Percentiles rank a stretch among this genome's conserved stretches.
Conservation (phyloP, 2,888 invertebrate species). For the Volucella inflata region DNA sequence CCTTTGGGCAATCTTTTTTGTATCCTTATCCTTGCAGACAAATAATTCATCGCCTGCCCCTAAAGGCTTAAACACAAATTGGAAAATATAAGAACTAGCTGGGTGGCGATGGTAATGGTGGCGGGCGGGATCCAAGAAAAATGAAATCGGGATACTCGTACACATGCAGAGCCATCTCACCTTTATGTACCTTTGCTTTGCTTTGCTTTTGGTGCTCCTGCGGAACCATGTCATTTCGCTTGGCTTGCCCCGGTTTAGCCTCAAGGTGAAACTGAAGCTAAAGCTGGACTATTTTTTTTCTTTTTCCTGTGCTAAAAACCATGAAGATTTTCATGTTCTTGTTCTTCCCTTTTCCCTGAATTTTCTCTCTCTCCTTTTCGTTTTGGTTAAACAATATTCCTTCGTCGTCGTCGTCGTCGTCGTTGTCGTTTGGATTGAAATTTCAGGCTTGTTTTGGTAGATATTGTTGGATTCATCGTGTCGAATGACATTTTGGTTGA, state of each 20-base stretch:
- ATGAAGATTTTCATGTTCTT: not conserved
- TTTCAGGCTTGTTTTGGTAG: constrained; percentile 36
- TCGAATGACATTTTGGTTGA: constrained; percentile 20
- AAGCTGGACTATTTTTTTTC: constrained; percentile 58
- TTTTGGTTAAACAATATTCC: constrained; percentile 48
- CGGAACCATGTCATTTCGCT: constrained; percentile 72
- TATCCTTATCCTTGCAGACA: constrained; percentile 77
- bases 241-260: constrained; percentile 65
- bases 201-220: constrained; percentile 41
- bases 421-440: constrained; percentile 22
- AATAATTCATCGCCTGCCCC: constrained; percentile 78
- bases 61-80: constrained; percentile 77
- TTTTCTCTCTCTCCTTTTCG: constrained; percentile 33
- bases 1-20: constrained; percentile 73
- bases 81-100: constrained; percentile 79
- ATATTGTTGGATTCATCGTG: constrained; percentile 6
- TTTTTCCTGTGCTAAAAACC: not conserved
- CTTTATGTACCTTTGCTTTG: constrained; percentile 68
- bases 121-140: constrained; percentile 60
- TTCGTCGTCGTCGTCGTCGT: constrained; percentile 16
- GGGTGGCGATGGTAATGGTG: constrained; percentile 70
- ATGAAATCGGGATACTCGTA: constrained; percentile 62
- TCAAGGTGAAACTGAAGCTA: constrained; percentile 70
- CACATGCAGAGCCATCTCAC: constrained; percentile 60
- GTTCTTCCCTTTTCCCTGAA: not conserved